Conservation (phyloP, 2,888 invertebrate genomes). For the Chrysolina americana region DNA sequence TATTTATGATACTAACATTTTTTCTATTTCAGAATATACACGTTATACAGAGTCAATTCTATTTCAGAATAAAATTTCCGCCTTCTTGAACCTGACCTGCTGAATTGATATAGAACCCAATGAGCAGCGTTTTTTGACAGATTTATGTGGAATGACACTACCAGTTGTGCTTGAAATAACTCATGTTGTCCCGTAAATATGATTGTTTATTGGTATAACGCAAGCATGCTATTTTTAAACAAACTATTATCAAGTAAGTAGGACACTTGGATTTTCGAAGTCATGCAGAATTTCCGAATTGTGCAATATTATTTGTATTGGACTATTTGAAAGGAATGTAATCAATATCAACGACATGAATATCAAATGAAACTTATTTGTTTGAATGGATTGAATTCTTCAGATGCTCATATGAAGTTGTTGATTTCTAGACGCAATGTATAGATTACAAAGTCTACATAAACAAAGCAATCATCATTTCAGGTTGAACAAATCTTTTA, state of each 20-base stretch:
- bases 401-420: too few species aligned
- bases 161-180: slow-evolving; percentile 1
- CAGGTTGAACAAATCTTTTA: too few species aligned
- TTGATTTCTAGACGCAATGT: too few species aligned
- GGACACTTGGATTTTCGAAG: slow-evolving; percentile 1
- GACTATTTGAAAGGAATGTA: neutral
- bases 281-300: neutral
- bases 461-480: too few species aligned
- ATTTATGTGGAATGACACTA: neutral
- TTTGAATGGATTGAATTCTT: too few species aligned
- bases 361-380: too few species aligned
- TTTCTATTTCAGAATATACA: too few species aligned
- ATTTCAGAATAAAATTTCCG: too few species aligned
- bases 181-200: slow-evolving; percentile 3
- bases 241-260: neutral
- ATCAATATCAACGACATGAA: neutral
- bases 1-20: too few species aligned
- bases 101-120: neutral
- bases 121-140: neutral
- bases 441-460: too few species aligned
- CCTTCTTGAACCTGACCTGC: neutral
- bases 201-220: slow-evolving; percentile 13
- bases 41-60: too few species aligned
- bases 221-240: slow-evolving; percentile 9
- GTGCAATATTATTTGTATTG: slow-evolving; percentile 5